Evolutionary conservation across 2,888 invertebrate genomes (phyloP), one percentile per base, ranked within the genome.

Genomic region (Lottia scabra): DNA sequence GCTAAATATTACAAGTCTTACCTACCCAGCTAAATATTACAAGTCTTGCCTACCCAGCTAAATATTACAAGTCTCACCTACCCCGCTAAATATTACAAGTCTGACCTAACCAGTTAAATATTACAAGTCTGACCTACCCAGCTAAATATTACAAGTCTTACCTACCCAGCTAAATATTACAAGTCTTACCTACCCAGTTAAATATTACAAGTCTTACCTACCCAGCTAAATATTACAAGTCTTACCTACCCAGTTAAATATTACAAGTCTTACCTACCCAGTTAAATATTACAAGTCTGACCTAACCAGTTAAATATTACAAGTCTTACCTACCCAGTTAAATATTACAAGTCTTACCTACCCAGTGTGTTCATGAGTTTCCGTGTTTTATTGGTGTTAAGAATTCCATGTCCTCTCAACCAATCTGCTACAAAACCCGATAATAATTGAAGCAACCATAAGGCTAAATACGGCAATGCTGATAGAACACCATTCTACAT

Each of bases 381-480:
- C 44, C 86, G 75, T 3, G 83, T 83, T 16, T 75, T 76, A 13
- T 72, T 48, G 0, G 86, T 86, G 2, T 80, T 79, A 16, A 86
- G 71, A 67, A 78, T 78, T 4, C 78, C 76, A 38, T 76, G 80
- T 19, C 78, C 74, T 44, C 95, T 92, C 67, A 95, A 88, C 92
- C 92, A 93, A 91, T 97, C 97, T 0, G 96, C 96, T 16, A 95
- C 83, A 75, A 95, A 93, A 0, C 97, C 97, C 0, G 95, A 94
- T 73, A 93, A 89, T 80, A 94, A 94, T 44, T 96, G 91, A 38
- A 94, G 92, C n/a, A 95, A 91, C 1, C 95, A 95, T 95, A 96
- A 96, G 0, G 94, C 94, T 15, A 96, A 88, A 87, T 97, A 97
- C 0, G 97, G 97, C 65, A 97, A 91, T 0, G 96, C 96, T 0